Percentiles rank a stretch among this genome's conserved stretches.
phyloP scores from a whole-genome alignment of 2,113 vertebrate genomes.

The Pterophyllum scalare region DNA sequence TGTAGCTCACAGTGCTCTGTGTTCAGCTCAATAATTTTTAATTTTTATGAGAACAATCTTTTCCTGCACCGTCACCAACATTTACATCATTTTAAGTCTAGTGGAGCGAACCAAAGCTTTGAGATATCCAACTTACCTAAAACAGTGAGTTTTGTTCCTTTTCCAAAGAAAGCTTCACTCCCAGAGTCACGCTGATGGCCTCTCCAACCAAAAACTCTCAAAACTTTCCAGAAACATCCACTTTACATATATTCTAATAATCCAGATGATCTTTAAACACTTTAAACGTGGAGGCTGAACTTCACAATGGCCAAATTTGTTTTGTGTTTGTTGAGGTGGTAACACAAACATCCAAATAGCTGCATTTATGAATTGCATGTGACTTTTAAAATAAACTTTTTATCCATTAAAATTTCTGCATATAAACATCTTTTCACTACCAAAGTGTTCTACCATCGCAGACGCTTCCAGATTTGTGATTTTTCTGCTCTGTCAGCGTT shows the following conservation, averaged over 20 bases:
- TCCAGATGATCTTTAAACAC: neutral
- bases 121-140: constrained; percentile 55
- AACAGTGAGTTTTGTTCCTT: constrained; percentile 71
- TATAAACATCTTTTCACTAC: neutral
- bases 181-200: constrained; percentile 71
- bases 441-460: neutral
- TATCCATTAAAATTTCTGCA: too few species aligned
- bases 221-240: neutral
- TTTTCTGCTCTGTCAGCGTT: neutral
- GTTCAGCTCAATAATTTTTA: constrained; percentile 27
- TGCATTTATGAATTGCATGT: neutral
- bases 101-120: neutral
- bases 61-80: neutral
- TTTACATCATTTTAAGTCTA: neutral
- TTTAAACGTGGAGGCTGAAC: neutral
- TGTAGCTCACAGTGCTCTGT: constrained; percentile 74
- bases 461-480: neutral
- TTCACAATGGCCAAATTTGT: neutral
- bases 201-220: constrained; percentile 53
- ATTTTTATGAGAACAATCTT: neutral
- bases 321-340: neutral
- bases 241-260: neutral
- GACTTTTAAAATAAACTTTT: neutral
- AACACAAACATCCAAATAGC: neutral
- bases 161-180: constrained; percentile 59